These are phyloP conservation scores for Lithodes maja DNA, from an alignment of 2,888 invertebrate species.

Conservation along the genomic window DNA sequence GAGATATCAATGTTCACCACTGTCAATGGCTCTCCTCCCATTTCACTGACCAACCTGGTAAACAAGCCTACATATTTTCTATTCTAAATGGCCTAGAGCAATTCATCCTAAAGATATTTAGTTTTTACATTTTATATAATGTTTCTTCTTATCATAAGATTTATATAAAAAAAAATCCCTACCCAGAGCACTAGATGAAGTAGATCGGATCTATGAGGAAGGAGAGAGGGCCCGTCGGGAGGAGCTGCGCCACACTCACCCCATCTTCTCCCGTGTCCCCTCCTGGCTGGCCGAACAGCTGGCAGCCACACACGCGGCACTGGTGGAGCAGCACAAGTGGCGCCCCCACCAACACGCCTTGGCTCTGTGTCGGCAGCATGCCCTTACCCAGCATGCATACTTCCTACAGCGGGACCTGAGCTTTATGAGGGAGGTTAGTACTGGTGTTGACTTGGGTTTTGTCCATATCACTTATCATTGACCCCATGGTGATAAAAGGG, in stretches of 20 bases:
- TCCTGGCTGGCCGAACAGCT: constrained; percentile 85
- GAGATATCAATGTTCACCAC: too few relatives aligned
- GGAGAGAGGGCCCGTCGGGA: constrained; percentile 81
- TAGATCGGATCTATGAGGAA: constrained; percentile 73
- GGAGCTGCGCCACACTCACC: constrained; percentile 82
- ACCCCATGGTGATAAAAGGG: too few relatives aligned
- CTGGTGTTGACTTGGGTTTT: too few relatives aligned
- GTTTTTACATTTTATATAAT: too few relatives aligned
- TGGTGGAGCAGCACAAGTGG: constrained; percentile 69
- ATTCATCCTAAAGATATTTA: too few relatives aligned
- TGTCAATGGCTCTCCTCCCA: too few relatives aligned
- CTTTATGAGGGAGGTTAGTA: constrained; percentile 83
- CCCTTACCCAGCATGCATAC: constrained; percentile 75
- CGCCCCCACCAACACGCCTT: constrained; percentile 72
- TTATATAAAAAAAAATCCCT: not conserved
- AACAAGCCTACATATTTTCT: too few relatives aligned
- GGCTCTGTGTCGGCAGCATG: constrained; percentile 74
- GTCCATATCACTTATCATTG: too few relatives aligned
- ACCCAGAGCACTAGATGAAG: constrained; percentile 68
- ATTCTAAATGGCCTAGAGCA: too few relatives aligned
- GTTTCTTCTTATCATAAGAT: too few relatives aligned
- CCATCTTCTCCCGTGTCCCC: constrained; percentile 84
- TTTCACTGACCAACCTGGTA: too few relatives aligned
- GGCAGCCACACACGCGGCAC: constrained; percentile 59
- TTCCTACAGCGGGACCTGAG: constrained; percentile 82